Conservation (phyloP, 1,140 invertebrate genomes). For the Drosophila rufa region DNA sequence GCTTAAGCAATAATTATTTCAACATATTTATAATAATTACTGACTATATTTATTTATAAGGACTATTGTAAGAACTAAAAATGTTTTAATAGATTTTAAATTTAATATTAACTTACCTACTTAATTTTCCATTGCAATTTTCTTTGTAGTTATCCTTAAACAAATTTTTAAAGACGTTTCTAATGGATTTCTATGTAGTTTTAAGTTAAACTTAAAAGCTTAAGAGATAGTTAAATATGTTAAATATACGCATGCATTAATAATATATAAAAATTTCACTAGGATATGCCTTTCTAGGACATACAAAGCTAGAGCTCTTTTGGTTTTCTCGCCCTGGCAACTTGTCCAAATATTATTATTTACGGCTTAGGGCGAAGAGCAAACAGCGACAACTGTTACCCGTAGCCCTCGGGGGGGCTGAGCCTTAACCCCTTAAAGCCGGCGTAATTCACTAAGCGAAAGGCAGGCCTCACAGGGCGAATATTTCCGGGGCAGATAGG, state of each 20-base stretch:
- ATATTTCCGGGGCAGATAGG: conserved; percentile 2
- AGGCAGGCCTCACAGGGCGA: conserved; percentile 41
- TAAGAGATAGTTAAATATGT: not conserved
- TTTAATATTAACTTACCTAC: not conserved
- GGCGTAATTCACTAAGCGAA: conserved; percentile 81
- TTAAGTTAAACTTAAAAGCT: not conserved
- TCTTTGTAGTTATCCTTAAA: not conserved
- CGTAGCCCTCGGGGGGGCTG: conserved; percentile 57
- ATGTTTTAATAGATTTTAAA: no score
- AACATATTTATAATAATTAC: no score
- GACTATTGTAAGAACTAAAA: no score
- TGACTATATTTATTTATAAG: not conserved
- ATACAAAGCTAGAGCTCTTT: conserved; percentile 11
- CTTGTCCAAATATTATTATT: conserved; percentile 82
- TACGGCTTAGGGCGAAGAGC: conserved; percentile 78
- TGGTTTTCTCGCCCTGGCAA: conserved; percentile 25
- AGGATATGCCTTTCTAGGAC: conserved; percentile 13
- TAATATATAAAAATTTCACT: not conserved
- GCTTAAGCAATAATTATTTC: no score
- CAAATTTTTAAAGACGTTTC: no score
- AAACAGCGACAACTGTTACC: conserved; percentile 79
- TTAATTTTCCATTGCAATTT: no score
- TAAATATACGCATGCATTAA: not conserved
- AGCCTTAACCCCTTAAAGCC: conserved; percentile 82
- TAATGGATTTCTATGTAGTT: not conserved